Percentiles rank a stretch among this genome's conserved stretches.
These are phyloP conservation scores for Scyliorhinus canicula DNA, from an alignment of 2,797 vertebrate species.

Conservation along the genomic window DNA sequence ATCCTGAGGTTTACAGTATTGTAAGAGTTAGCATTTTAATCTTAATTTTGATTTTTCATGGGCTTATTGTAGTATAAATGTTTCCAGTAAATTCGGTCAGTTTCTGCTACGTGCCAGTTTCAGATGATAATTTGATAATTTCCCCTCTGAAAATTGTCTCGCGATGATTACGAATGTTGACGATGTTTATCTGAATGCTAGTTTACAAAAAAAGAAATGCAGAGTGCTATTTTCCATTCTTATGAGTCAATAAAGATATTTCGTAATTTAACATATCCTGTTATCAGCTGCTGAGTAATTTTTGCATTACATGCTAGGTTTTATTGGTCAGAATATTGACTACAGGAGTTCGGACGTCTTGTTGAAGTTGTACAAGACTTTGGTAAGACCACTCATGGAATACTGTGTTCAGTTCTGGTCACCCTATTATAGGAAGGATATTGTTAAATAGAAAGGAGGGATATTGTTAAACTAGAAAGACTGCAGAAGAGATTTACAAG, in stretches of 20 bases:
- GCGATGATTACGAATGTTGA: background rate
- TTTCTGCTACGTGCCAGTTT: background rate
- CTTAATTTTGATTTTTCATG: background rate
- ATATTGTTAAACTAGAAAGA: too few species aligned
- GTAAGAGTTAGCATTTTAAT: background rate
- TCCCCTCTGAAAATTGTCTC: background rate
- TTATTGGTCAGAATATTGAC: too few species aligned
- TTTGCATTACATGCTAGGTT: too few species aligned
- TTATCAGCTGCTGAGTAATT: background rate
- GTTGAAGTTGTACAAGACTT: too few species aligned
- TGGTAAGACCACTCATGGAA: too few species aligned
- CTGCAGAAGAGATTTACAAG: too few species aligned
- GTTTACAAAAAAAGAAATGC: background rate
- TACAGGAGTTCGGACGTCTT: too few species aligned
- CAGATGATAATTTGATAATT: background rate
- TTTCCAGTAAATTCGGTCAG: background rate
- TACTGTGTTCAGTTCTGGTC: too few species aligned
- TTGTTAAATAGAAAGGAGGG: too few species aligned
- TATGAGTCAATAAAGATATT: background rate
- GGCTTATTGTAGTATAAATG: background rate
- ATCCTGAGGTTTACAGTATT: background rate
- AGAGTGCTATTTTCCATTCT: background rate
- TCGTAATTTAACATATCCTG: background rate
- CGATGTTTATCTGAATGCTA: background rate
- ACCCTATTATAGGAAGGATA: too few species aligned